These are phyloP conservation scores for Neoarius graeffei DNA, from an alignment of 2,113 vertebrate species.

Conservation along the genomic window DNA sequence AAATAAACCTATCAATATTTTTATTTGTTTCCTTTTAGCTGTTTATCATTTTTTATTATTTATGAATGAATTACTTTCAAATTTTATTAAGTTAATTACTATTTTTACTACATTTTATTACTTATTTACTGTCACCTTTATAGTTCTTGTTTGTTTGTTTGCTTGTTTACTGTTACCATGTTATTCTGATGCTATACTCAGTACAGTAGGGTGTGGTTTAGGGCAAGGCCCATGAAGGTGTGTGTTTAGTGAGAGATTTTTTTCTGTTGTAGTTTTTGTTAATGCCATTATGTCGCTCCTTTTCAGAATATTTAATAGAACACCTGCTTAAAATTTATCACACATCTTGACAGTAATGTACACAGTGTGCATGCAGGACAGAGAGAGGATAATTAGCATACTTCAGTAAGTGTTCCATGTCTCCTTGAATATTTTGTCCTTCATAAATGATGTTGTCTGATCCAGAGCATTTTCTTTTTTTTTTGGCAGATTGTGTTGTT, in stretches of 20 bases:
- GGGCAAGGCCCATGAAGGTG: background rate
- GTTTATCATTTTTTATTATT: background rate
- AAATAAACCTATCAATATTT: background rate
- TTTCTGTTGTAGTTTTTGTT: background rate
- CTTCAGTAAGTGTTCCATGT: background rate
- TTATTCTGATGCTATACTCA: too few relatives aligned
- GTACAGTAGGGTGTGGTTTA: background rate
- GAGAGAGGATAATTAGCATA: background rate
- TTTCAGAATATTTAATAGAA: background rate
- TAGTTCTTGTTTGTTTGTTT: background rate
- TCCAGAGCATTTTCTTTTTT: background rate
- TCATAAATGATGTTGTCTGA: background rate
- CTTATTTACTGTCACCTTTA: background rate
- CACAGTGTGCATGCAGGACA: background rate
- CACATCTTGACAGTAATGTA: background rate
- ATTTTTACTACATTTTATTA: background rate
- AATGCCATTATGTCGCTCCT: background rate
- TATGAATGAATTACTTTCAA: background rate
- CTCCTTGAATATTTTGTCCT: constrained; percentile 12
- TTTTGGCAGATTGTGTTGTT: background rate
- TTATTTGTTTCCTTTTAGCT: background rate
- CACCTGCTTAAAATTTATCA: background rate
- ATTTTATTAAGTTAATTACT: background rate
- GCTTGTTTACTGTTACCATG: background rate
- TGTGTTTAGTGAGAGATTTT: background rate